These are phyloP conservation scores for Ichneumoninae sp. DNA, from an alignment of 2,888 invertebrate species.

Conservation along the genomic window DNA sequence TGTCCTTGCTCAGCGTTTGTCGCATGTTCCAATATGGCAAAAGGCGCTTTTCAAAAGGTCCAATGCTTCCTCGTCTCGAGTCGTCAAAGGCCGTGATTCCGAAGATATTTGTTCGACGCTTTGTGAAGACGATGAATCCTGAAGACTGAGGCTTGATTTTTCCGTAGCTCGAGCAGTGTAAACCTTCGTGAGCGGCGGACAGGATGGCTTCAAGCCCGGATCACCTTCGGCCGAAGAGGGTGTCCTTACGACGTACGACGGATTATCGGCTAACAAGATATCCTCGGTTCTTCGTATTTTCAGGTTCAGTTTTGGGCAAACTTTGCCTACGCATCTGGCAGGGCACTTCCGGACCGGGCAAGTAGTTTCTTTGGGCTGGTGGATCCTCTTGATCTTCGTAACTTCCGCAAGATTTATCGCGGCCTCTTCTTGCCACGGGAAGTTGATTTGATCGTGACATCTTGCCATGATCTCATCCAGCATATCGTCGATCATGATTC, in stretches of 20 bases:
- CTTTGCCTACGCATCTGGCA: constrained; percentile 42
- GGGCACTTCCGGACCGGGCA: not conserved
- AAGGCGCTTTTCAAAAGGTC: constrained; percentile 71
- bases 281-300: constrained; percentile 71
- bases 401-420: not conserved
- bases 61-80: constrained; percentile 26
- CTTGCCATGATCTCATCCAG: constrained; percentile 70
- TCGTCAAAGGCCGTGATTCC: not conserved
- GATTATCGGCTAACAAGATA: constrained; percentile 73
- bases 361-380: not conserved
- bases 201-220: constrained; percentile 36
- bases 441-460: constrained; percentile 63
- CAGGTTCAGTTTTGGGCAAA: constrained; percentile 60
- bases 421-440: constrained; percentile 48
- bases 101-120: not conserved
- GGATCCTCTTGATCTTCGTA: not conserved
- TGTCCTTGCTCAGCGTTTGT: not conserved
- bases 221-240: constrained; percentile 48
- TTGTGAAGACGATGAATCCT: not conserved
- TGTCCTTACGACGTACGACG: constrained; percentile 70
- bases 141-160: not conserved
- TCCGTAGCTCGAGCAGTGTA: not conserved
- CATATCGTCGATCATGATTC: constrained; percentile 61
- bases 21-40: constrained; percentile 66
- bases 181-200: not conserved